Evolutionary conservation across 1,140 invertebrate species (phyloP).

Genomic region (Popillia japonica): DNA sequence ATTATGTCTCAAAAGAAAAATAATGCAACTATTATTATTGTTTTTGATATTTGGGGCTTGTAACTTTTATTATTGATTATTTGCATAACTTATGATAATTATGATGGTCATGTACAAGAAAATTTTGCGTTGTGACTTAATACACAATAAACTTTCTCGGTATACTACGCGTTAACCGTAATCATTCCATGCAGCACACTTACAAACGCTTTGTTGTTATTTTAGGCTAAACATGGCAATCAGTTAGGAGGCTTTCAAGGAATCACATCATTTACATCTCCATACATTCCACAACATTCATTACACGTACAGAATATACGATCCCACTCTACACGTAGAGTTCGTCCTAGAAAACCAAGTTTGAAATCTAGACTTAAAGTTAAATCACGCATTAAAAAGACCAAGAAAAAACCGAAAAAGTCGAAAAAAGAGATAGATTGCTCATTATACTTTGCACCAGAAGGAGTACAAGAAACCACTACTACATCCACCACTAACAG

Average conservation of each 20-base stretch:
- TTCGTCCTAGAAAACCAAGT: too few species aligned
- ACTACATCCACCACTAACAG: background rate
- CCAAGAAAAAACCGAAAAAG: background rate
- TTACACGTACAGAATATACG: background rate
- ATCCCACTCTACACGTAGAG: background rate
- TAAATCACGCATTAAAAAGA: background rate
- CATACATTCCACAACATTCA: background rate
- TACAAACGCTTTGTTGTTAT: background rate
- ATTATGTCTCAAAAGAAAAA: too few species aligned
- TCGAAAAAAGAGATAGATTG: background rate
- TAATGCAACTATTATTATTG: too few species aligned
- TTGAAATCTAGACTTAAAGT: background rate
- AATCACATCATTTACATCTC: background rate
- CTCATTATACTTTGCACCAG: background rate
- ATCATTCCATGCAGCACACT: background rate
- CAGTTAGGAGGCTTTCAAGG: background rate
- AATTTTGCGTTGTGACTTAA: too few species aligned
- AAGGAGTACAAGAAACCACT: background rate
- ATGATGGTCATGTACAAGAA: too few species aligned
- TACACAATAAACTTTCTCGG: background rate
- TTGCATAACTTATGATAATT: background rate
- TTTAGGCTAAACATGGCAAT: background rate
- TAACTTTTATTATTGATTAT: too few species aligned
- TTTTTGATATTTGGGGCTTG: too few species aligned
- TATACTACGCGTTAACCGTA: background rate